Conservation (phyloP, 1,140 invertebrate genomes). For the Ceratosolen fusciceps region DNA sequence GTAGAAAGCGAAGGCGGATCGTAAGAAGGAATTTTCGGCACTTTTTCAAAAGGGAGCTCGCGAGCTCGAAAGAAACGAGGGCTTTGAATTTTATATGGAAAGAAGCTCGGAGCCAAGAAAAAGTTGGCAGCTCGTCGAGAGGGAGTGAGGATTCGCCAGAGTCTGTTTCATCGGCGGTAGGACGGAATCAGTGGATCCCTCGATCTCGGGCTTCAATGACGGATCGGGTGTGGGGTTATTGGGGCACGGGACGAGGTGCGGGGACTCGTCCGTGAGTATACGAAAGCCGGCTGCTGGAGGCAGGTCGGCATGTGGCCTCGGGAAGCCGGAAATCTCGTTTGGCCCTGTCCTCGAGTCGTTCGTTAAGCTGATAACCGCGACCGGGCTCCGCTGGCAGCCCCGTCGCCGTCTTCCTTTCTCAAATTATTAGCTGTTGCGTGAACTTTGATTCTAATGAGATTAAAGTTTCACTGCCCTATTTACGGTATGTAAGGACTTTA, state of each 20-base stretch:
- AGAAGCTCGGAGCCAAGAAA: too few species aligned
- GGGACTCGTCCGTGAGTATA: not conserved
- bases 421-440: not conserved
- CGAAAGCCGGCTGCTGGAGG: conserved; percentile 16
- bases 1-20: too few species aligned
- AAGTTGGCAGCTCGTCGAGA: too few species aligned
- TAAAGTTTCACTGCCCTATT: conserved; percentile 9
- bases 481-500: not conserved
- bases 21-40: too few species aligned
- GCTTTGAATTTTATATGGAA: too few species aligned
- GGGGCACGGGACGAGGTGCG: not conserved
- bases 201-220: not conserved
- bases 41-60: too few species aligned
- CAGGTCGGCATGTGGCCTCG: conserved; percentile 11
- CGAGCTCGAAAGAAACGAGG: too few species aligned
- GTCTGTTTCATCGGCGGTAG: too few species aligned
- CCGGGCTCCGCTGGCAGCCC: not conserved
- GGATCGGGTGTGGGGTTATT: too few species aligned
- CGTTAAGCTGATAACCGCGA: not conserved
- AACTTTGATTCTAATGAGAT: conserved; percentile 7
- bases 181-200: too few species aligned
- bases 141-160: too few species aligned
- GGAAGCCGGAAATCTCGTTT: conserved; percentile 22
- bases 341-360: not conserved
- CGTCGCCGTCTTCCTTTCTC: not conserved